Evolutionary conservation across 2,888 invertebrate species (phyloP).

Genomic region (Ommatoiulus sabulosus): DNA sequence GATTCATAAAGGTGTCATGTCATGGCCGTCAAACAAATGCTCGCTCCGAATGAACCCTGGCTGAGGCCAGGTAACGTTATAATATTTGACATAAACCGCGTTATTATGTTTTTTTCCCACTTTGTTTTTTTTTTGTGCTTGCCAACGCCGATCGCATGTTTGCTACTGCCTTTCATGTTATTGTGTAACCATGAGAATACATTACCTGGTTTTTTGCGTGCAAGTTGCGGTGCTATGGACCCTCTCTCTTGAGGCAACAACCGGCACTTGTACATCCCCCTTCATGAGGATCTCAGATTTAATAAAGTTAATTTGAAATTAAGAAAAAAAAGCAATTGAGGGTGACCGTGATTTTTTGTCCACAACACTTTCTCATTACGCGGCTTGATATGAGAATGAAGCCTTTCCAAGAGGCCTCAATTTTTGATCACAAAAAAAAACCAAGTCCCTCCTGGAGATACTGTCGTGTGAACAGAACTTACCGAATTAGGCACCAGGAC

Average conservation of each 20-base stretch:
- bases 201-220: conserved; percentile 4
- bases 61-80: conserved; percentile 14
- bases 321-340: neutral
- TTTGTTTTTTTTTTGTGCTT: conserved; percentile 10
- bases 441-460: neutral
- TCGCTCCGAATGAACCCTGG: conserved; percentile 15
- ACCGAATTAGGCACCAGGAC: neutral
- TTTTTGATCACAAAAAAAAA: neutral
- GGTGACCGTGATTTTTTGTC: conserved; percentile 11
- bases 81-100: conserved; percentile 40
- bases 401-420: neutral
- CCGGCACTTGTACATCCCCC: neutral
- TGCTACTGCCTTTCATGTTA: conserved; percentile 27
- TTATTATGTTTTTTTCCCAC: conserved; percentile 31
- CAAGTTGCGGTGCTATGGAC: neutral
- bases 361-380: conserved; percentile 7
- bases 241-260: conserved; percentile 21
- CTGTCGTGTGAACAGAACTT: neutral
- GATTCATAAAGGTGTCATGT: conserved; percentile 28
- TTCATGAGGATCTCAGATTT: neutral
- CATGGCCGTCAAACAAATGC: conserved; percentile 27
- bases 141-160: conserved; percentile 15
- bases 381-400: neutral
- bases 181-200: conserved; percentile 35
- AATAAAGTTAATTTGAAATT: conserved; percentile 43